phyloP scores from a whole-genome alignment of 1,140 invertebrate species.

The Ostrea edulis region DNA sequence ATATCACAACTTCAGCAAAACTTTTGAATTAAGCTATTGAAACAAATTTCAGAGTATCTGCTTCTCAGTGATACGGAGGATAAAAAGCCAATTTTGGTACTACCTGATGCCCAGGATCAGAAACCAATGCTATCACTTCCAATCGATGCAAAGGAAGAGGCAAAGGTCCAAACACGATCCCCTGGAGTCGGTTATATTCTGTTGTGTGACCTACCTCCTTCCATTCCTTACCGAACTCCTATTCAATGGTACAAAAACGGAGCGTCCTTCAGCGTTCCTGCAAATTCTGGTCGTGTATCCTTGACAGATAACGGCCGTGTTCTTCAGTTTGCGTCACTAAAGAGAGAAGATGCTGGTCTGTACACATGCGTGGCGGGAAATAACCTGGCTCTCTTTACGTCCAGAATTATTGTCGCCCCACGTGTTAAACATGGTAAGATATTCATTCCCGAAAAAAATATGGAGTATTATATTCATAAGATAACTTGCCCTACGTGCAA shows the following conservation, averaged over 20 bases:
- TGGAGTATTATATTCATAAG: no score
- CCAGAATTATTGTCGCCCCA: background rate
- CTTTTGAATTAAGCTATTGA: no score
- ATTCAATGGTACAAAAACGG: constrained; percentile 1
- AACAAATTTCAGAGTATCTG: background rate
- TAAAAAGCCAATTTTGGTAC: background rate
- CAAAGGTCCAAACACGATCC: background rate
- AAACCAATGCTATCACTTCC: background rate
- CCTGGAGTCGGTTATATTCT: background rate
- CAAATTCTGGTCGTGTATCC: background rate
- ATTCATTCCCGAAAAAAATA: background rate
- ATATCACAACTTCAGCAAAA: no score
- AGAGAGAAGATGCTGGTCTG: background rate
- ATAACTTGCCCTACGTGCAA: no score
- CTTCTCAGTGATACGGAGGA: background rate
- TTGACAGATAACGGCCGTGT: background rate
- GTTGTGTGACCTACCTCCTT: background rate
- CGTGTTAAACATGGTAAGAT: background rate
- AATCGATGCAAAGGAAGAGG: background rate
- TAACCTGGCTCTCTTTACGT: background rate
- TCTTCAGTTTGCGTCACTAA: background rate
- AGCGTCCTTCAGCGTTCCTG: background rate
- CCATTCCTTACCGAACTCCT: background rate
- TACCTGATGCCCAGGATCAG: background rate
- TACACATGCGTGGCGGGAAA: constrained; percentile 7